Base-by-base conservation (phyloP, 2,888 invertebrate genomes). In the Meiosimyza decipiens region DNA sequence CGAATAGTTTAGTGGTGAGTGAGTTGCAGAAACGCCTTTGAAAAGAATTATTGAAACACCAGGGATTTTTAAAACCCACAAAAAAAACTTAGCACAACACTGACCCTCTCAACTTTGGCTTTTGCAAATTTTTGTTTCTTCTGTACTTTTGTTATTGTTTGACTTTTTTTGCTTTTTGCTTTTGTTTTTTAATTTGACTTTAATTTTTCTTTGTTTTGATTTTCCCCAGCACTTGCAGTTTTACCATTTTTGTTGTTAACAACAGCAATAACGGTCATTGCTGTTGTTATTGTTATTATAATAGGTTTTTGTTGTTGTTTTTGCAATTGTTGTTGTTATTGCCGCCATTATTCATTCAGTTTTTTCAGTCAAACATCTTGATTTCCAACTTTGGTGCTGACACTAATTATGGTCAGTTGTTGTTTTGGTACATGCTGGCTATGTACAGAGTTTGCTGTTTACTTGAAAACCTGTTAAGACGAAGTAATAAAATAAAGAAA, bases 131-230 rank as follows among this genome's bases (percentile, higher is more conserved):
- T 16, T 33, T 57, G 18, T 51, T 9, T 16, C 52, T 49, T 63
- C 28, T 71, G 49, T 5, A 28, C 13, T 22, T n/a, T 33, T 59
- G 6, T 28, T n/a, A 28, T 28, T 28, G 28, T 28, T 33, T 52
- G 6, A 50, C 13, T 65, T 65, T 49, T 33, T 71, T 71, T n/a
- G 49, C 71, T 49, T 47, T 50, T 50, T 63, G 16, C 74, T 74
- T 73, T 75, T 74, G 73, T 75, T 70, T 73, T 65, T 71, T 70
- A 69, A 73, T 74, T 73, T 74, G 70, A 73, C 71, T 74, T 59
- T 72, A 74, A 40, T 40, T 40, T 40, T 40, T 40, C 9, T 40
- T 40, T 9, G 40, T 40, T 40, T 40, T 62, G 64, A 60, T 59
- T 55, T 72, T 74, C 65, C 73, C 54, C 71, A 71, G 75, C 71